Evolutionary conservation across 1,140 invertebrate species (phyloP), one percentile per base, ranked within the genome.

Genomic region (Cydia splendana): DNA sequence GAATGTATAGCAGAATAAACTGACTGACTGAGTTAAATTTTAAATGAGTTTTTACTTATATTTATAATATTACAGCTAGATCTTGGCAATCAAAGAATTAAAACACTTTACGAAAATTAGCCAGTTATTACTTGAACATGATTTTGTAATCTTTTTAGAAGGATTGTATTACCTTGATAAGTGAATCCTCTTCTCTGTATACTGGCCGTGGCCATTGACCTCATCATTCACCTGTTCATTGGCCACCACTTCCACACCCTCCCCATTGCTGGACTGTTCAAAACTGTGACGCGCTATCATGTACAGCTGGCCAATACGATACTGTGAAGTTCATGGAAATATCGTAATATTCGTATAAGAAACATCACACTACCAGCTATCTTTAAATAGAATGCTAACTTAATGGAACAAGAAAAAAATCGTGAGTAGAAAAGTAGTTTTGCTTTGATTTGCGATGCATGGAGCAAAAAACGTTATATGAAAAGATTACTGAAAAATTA

Each of bases 221-320:
- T 95, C 94, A 94, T 98, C 96, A 80, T 96, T 95, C 84, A 97
- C 97, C 65, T 96, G 95, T 77, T 95, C 94, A 91, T 98, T 98
- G 75, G 96, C 96, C 18, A 98, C 94, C 1, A 98, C 97, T 91
- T 98, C 98, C 4, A 98, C 97, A n/a, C 98, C 98, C 91, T 98
- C 97, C 7, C 98, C 97, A 76, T 96, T 95, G 81, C 96, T 96
- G 10, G 97, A 98, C 85, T 99, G 97, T 85, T 98, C 98, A 85
- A 96, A 95, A 90, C 97, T 98, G 85, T 99, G 98, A 77, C 97
- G 95, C 5, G 98, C 97, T 85, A 98, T 98, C 98, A 98, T 99
- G 91, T 98, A 98, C 74, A 99, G 94, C 85, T 99, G 98, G 0
- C 98, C 98, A 87, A 98, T 96, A 74, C 95, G 95, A 91, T 99